Percentiles rank a stretch among this genome's conserved stretches.
phyloP scores from a whole-genome alignment of 2,888 invertebrate species.

The Parnassius mnemosyne region DNA sequence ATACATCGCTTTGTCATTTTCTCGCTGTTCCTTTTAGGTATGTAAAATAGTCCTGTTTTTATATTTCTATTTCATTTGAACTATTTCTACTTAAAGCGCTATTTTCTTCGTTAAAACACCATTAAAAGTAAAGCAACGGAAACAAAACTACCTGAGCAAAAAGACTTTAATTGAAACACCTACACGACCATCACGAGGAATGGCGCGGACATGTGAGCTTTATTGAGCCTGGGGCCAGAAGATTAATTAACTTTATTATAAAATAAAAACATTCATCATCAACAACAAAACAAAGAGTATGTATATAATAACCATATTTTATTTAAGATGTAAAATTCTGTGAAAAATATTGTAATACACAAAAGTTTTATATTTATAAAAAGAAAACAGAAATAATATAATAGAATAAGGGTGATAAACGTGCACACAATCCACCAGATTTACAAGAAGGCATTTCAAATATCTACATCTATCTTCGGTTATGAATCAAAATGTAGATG shows the following conservation, averaged over 20 bases:
- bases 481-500: no score
- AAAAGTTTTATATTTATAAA: no score
- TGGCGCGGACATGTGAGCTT: conserved; percentile 23
- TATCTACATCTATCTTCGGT: no score
- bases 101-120: conserved; percentile 1
- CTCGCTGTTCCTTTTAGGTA: no score
- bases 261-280: background rate
- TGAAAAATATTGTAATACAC: background rate
- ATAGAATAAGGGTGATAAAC: no score
- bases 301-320: background rate
- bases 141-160: conserved; percentile 16
- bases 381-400: no score
- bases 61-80: conserved; percentile 1
- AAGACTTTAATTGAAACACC: conserved; percentile 17
- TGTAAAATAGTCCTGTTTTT: background rate
- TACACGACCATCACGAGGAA: conserved; percentile 15
- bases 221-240: conserved; percentile 16
- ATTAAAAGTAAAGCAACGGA: conserved; percentile 10
- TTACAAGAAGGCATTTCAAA: no score
- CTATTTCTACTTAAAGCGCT: background rate
- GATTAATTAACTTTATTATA: background rate
- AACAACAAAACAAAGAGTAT: background rate
- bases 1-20: no score
- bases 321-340: background rate
- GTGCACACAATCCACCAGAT: no score